Evolutionary conservation across 2,797 vertebrate species (phyloP).

Genomic region (Sebastes itinus): DNA sequence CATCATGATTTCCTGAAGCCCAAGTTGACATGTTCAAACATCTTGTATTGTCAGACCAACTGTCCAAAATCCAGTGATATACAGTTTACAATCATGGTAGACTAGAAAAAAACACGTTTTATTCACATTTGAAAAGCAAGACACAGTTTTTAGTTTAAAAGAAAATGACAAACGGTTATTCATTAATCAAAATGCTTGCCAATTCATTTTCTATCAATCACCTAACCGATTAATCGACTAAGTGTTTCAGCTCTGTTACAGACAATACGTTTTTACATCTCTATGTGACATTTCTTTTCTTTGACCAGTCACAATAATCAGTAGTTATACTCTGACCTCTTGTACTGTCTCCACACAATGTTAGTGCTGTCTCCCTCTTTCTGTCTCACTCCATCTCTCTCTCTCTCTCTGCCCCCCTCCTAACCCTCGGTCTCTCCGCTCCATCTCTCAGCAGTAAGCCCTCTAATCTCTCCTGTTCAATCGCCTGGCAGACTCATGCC

Average conservation of each 20-base stretch:
- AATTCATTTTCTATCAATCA: neutral
- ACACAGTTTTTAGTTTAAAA: neutral
- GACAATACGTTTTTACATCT: neutral
- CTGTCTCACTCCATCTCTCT: conserved; percentile 18
- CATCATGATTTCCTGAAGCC: neutral
- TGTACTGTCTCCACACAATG: neutral
- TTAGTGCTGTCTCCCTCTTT: conserved; percentile 18
- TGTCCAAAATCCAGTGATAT: neutral
- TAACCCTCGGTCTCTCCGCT: conserved; percentile 22
- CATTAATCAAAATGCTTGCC: neutral
- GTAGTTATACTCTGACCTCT: neutral
- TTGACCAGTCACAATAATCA: neutral
- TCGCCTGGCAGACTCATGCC: conserved; percentile 81
- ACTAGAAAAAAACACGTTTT: neutral
- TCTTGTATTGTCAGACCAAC: too few species aligned
- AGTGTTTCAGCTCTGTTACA: neutral
- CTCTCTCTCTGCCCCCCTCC: conserved; percentile 9
- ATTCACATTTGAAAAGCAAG: neutral
- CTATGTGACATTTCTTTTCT: neutral
- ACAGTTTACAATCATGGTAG: neutral
- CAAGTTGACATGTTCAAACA: neutral
- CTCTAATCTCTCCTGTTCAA: conserved; percentile 82
- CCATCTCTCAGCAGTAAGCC: conserved; percentile 74
- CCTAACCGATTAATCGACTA: neutral
- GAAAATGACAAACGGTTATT: neutral